Evolutionary conservation across 1,140 invertebrate species (phyloP).

Genomic region (Pachypeltis micranthus): DNA sequence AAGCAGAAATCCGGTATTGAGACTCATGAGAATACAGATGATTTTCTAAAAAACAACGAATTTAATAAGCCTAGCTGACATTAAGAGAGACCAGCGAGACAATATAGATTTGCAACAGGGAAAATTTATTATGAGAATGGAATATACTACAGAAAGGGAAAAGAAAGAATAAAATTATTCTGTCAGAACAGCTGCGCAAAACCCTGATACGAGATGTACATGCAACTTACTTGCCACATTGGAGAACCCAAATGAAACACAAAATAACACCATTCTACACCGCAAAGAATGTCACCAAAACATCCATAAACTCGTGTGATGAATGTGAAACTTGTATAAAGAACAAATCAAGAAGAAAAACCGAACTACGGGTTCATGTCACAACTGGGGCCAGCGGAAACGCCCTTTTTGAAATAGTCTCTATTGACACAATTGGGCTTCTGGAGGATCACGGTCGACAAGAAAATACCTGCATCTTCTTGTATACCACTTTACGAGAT

Average conservation of each 20-base stretch:
- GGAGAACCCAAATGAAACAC: slow-evolving; percentile 16
- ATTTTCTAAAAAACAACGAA: slow-evolving; percentile 5
- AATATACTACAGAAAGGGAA: not conserved
- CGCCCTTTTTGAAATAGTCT: too few species aligned
- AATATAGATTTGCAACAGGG: not conserved
- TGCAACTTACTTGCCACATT: not conserved
- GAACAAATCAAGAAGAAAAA: too few species aligned
- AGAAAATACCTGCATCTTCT: too few species aligned
- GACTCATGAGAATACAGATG: not conserved
- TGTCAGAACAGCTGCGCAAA: not conserved
- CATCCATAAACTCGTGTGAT: too few species aligned
- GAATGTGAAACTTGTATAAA: too few species aligned
- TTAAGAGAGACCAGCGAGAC: not conserved
- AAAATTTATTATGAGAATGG: too few species aligned
- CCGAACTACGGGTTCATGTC: too few species aligned
- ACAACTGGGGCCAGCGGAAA: too few species aligned
- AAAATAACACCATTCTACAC: slow-evolving; percentile 20
- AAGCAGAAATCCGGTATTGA: too few species aligned
- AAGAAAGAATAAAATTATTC: not conserved
- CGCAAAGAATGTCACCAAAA: slow-evolving; percentile 12
- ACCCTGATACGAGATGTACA: slow-evolving; percentile 6
- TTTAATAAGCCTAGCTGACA: slow-evolving; percentile 1
- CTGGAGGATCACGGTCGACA: too few species aligned
- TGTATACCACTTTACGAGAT: too few species aligned
- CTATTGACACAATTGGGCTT: too few species aligned